Conservation (phyloP, 1,140 invertebrate species). For the Euwallacea fornicatus region DNA sequence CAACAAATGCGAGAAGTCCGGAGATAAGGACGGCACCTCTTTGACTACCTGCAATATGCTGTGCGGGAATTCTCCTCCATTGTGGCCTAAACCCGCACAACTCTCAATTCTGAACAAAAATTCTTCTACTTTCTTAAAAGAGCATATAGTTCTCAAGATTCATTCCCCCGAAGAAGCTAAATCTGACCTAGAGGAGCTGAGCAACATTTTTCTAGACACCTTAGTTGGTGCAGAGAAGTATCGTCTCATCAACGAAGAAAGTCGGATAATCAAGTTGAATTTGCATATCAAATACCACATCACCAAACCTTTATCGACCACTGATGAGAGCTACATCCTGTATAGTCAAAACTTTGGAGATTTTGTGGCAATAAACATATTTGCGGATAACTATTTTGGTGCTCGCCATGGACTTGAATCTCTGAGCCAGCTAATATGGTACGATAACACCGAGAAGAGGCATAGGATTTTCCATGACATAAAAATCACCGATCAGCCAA, state of each 20-base stretch:
- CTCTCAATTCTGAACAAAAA: slow-evolving; percentile 50
- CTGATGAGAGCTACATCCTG: slow-evolving; percentile 73
- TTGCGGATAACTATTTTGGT: slow-evolving; percentile 70
- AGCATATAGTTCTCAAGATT: slow-evolving; percentile 53
- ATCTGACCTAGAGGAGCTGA: slow-evolving; percentile 16
- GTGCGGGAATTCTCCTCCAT: slow-evolving; percentile 51
- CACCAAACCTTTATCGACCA: slow-evolving; percentile 58
- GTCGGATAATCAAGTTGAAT: slow-evolving; percentile 21
- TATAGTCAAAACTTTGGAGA: slow-evolving; percentile 57
- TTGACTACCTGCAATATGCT: slow-evolving; percentile 54
- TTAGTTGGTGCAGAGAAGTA: not conserved
- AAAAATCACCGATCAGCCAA: slow-evolving; percentile 60
- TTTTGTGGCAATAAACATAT: slow-evolving; percentile 61
- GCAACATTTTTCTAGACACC: slow-evolving; percentile 21
- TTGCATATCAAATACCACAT: slow-evolving; percentile 18
- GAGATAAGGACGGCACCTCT: slow-evolving; percentile 20
- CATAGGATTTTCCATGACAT: slow-evolving; percentile 58
- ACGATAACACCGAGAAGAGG: slow-evolving; percentile 59
- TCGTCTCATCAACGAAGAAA: not conserved
- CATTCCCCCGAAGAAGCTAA: slow-evolving; percentile 13
- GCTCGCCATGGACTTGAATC: slow-evolving; percentile 77
- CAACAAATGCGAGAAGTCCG: slow-evolving; percentile 17
- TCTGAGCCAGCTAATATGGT: slow-evolving; percentile 74
- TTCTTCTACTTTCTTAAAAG: slow-evolving; percentile 50
- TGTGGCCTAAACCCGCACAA: slow-evolving; percentile 57